Conservation (phyloP, 2,797 vertebrate genomes). For the Eutrigla gurnardus region DNA sequence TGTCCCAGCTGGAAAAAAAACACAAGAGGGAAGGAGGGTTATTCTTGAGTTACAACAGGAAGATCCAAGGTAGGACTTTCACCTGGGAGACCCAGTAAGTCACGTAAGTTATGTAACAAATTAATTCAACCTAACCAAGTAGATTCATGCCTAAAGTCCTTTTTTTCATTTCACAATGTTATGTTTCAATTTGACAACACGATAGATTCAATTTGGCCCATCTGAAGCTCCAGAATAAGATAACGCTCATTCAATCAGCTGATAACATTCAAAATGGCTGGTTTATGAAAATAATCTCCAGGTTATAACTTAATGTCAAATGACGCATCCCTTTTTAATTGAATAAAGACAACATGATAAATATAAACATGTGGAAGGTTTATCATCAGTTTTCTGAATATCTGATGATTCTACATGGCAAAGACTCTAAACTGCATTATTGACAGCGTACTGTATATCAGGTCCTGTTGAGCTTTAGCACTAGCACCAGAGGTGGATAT, state of each 20-base stretch:
- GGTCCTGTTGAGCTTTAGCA: slow-evolving; percentile 13
- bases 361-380: too few species aligned
- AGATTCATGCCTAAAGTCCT: background rate
- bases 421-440: background rate
- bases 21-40: background rate
- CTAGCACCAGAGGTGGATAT: slow-evolving; percentile 14
- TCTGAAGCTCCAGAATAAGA: background rate
- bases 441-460: background rate
- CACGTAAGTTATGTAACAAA: background rate
- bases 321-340: background rate
- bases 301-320: background rate
- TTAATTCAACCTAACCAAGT: background rate
- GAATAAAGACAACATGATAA: too few species aligned
- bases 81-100: background rate
- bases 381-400: too few species aligned
- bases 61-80: background rate
- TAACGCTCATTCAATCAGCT: rapidly evolving
- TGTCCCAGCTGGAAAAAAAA: slow-evolving; percentile 88
- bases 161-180: too few species aligned
- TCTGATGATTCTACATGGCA: background rate
- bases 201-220: background rate
- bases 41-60: background rate
- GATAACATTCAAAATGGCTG: background rate
- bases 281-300: slow-evolving; percentile 4
- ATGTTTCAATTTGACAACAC: too few species aligned